Evolutionary conservation across 2,888 invertebrate genomes (phyloP), one percentile per base, ranked within the genome.

Genomic region (Drosophila siamana): DNA sequence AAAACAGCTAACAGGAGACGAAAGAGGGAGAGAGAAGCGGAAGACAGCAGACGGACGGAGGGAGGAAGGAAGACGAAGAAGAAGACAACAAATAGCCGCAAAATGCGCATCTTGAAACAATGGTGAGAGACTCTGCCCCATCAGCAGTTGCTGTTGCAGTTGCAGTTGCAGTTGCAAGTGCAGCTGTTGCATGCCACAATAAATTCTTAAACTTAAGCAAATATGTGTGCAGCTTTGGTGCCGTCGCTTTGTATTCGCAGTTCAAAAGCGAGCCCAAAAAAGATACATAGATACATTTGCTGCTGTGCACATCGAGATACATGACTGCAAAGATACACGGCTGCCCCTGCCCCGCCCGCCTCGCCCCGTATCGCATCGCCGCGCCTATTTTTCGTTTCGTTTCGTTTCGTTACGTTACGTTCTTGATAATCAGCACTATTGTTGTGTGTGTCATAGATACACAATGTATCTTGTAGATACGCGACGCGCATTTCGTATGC

Each of bases 71-170:
- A 16, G 2, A n/a, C 19, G n/a, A 33, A 51, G 24, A 13, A 16
- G n/a, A 38, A 48, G 41, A 22, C 22, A 70, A 36, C 41, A 44
- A 68, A 51, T 47, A 44, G 65, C 46, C 41, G 47, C 61, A 75
- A 82, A 74, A 91, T 91, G 91, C 87, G 91, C 78, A 91, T 91
- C 63, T 70, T 91, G 19, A 91, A 91, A 78, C 87, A 90, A 79
- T 91, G 91, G 91, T 91, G 85, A 89, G 88, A 28, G n/a, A 36
- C n/a, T 28, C 11, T 19, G 11, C n/a, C 8, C 30, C 15, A 7
- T n/a, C n/a, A n/a, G n/a, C n/a, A n/a, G n/a, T n/a, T n/a, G n/a
- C n/a, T n/a, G 19, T 19, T 19, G 11, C 19, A 19, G 9, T 4
- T 24, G 13, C 44, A 44, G 24, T 24, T 52, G 52, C n/a, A 7